Evolutionary conservation across 1,140 invertebrate genomes (phyloP), one percentile per base, ranked within the genome.

Genomic region (Sminthurinus signatus): DNA sequence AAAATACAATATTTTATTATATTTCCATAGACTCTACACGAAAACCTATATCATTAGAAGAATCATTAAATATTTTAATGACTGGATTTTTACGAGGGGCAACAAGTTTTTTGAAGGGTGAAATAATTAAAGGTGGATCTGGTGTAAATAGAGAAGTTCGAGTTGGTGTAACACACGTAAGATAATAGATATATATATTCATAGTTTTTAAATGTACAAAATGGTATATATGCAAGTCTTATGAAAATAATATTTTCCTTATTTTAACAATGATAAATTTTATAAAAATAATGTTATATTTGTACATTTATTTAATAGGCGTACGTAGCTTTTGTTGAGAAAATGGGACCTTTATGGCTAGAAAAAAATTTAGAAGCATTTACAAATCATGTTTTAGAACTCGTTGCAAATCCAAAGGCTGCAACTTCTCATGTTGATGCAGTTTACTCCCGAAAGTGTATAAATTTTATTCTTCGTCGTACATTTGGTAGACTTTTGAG

Each of bases 401-500:
- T 98, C 61, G 93, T 95, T 0, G 88, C 91, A 0, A 92, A 91
- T 80, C 92, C 93, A 0, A 95, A 93, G 78, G 90, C 92, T 15
- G 90, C 92, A 0, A 89, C 88, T 14, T 92, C 92, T 0, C 95
- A 98, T 75, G 91, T 98, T 5, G 96, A 99, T 78, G 93, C 93
- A 31, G 93, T 99, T 2, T 97, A 97, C 77, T 96, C 94, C 0
- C 81, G 96, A 67, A 96, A 97, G 78, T 99, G 96, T 76, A 89
- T 99, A 48, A 91, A 89, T 74, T 99, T 96, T 75, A 95, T 99
- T 73, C 80, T 98, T 44, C 82, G 92, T 39, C 88, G 90, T 61
- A 87, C 93, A 2, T 81, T 98, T 32, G 95, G 96, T 5, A 88
- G 89, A 75, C 86, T 98, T 81, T 81, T 99, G 1, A 88, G 93